These are phyloP conservation scores for Papilio xuthus DNA, from an alignment of 1,140 invertebrate species.

Conservation along the genomic window DNA sequence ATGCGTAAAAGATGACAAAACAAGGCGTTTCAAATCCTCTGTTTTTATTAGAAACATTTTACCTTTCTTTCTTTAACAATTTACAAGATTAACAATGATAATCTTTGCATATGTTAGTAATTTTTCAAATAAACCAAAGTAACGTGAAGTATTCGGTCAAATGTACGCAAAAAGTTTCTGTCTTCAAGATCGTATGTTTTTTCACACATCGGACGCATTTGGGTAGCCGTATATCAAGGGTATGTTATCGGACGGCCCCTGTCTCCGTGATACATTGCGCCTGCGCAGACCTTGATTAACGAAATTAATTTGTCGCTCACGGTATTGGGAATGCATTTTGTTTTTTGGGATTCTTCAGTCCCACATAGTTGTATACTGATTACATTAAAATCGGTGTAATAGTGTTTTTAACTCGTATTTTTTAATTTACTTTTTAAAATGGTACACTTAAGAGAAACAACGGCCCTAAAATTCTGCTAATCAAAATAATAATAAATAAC, in stretches of 20 bases:
- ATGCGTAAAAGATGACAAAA: no score
- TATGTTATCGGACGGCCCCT: slow-evolving; percentile 71
- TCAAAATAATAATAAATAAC: no score
- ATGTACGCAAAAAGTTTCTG: slow-evolving; percentile 29
- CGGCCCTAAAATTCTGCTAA: no score
- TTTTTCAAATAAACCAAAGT: slow-evolving; percentile 20
- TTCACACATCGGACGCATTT: slow-evolving; percentile 64
- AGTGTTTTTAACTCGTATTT: neutral
- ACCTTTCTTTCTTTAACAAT: neutral
- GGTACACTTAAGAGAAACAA: no score
- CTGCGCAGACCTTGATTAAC: slow-evolving; percentile 69
- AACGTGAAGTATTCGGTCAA: slow-evolving; percentile 16
- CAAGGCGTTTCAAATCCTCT: no score
- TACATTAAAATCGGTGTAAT: slow-evolving; percentile 25
- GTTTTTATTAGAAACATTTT: no score
- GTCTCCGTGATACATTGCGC: slow-evolving; percentile 74
- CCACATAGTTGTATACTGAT: slow-evolving; percentile 5
- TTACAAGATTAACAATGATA: neutral
- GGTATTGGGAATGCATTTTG: slow-evolving; percentile 61
- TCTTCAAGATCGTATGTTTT: slow-evolving; percentile 46
- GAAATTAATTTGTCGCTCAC: slow-evolving; percentile 77
- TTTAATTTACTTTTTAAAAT: neutral
- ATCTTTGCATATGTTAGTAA: neutral
- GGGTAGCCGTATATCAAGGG: slow-evolving; percentile 69
- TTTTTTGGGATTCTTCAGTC: slow-evolving; percentile 10